These are phyloP conservation scores for Tetramorium alpestre DNA, from an alignment of 1,140 invertebrate species.

Conservation along the genomic window DNA sequence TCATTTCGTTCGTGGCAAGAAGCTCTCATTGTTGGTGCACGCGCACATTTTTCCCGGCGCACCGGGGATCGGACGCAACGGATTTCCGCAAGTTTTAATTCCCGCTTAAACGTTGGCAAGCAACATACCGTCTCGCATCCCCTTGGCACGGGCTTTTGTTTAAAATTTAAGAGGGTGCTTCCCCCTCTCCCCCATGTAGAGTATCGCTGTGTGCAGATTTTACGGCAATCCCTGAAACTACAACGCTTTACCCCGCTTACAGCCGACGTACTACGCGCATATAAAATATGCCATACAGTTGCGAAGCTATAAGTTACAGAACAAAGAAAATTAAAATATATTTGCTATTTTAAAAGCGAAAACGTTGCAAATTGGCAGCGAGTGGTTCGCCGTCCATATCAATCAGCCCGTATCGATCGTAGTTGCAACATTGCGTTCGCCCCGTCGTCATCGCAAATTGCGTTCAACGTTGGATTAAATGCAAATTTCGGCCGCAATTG, in stretches of 20 bases:
- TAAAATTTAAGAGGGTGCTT: conserved; percentile 44
- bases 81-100: conserved; percentile 63
- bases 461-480: conserved; percentile 56
- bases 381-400: conserved; percentile 31
- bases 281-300: too few relatives aligned
- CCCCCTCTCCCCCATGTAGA: neutral
- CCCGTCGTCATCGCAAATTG: conserved; percentile 51
- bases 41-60: conserved; percentile 11
- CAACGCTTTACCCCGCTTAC: conserved; percentile 35
- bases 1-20: conserved; percentile 44
- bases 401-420: conserved; percentile 46
- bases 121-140: neutral
- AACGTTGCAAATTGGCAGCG: conserved; percentile 40
- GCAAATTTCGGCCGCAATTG: conserved; percentile 58
- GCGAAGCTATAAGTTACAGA: neutral
- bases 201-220: conserved; percentile 46
- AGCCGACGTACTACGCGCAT: neutral
- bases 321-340: neutral
- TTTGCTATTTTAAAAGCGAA: neutral
- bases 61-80: neutral
- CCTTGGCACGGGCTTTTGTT: conserved; percentile 44
- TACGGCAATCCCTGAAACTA: conserved; percentile 30
- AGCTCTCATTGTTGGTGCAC: neutral
- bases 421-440: conserved; percentile 39
- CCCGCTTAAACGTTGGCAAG: conserved; percentile 62